Evolutionary conservation across 2,113 vertebrate species (phyloP).

Genomic region (Perca schrenkii): DNA sequence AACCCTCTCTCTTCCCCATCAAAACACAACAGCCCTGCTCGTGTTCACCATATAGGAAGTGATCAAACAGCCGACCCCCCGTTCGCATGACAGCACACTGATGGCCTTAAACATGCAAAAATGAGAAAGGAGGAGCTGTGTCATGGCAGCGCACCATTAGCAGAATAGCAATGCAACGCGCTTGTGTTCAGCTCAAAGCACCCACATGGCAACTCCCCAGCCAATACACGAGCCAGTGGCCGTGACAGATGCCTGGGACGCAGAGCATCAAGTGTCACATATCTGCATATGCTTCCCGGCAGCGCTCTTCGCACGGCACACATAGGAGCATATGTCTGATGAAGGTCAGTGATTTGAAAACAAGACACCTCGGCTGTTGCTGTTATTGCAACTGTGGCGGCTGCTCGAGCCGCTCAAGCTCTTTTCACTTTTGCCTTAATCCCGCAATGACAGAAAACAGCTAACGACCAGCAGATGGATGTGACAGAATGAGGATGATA

Average conservation of each 20-base stretch:
- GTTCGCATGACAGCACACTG: conserved; percentile 21
- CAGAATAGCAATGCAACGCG: conserved; percentile 19
- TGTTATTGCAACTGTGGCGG: conserved; percentile 22
- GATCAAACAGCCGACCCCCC: conserved; percentile 16
- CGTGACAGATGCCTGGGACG: conserved; percentile 69
- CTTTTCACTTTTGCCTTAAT: conserved; percentile 40
- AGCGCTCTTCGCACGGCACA: conserved; percentile 41
- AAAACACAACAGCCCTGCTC: not conserved
- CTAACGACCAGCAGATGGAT: conserved; percentile 71
- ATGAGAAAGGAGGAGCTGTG: conserved; percentile 6
- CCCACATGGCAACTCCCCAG: conserved; percentile 49
- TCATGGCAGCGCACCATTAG: conserved; percentile 27
- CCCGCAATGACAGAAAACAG: conserved; percentile 54
- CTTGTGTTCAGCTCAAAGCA: conserved; percentile 30
- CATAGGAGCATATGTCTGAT: conserved; percentile 70
- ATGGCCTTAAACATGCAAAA: conserved; percentile 31
- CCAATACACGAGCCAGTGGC: conserved; percentile 50
- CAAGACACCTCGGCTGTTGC: conserved; percentile 52
- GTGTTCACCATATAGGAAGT: not conserved
- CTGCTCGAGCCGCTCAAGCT: conserved; percentile 43
- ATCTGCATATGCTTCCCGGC: conserved; percentile 73
- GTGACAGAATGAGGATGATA: conserved; percentile 73
- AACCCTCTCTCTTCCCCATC: not conserved
- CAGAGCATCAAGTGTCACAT: conserved; percentile 68
- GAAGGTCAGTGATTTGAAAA: conserved; percentile 75